These are phyloP conservation scores for Sebastiscus tertius DNA, from an alignment of 2,797 vertebrate genomes.

Conservation along the genomic window DNA sequence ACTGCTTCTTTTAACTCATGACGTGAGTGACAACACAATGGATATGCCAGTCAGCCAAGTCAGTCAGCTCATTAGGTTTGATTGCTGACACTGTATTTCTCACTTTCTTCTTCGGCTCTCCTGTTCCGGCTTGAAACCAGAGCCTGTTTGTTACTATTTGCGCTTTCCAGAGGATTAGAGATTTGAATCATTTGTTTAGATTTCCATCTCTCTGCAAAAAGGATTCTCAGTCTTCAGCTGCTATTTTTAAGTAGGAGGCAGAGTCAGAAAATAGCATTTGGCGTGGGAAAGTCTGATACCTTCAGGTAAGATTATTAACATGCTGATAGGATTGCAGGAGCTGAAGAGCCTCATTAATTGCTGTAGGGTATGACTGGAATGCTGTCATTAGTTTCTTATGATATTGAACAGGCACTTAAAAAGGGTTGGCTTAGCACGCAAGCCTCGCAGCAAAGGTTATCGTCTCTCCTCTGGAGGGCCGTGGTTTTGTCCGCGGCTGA, in stretches of 20 bases:
- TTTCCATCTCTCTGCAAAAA: slow-evolving; percentile 19
- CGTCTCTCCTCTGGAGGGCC: slow-evolving; percentile 8
- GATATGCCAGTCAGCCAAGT: slow-evolving; percentile 44
- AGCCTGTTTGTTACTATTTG: slow-evolving; percentile 12
- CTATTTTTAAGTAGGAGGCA: slow-evolving; percentile 31
- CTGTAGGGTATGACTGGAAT: slow-evolving; percentile 44
- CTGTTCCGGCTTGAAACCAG: slow-evolving; percentile 11
- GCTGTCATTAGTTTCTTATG: slow-evolving; percentile 36
- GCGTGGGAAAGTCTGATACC: slow-evolving; percentile 37
- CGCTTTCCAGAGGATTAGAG: slow-evolving; percentile 43
- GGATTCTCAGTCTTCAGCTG: slow-evolving; percentile 31
- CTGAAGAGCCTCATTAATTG: slow-evolving; percentile 55
- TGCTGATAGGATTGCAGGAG: slow-evolving; percentile 50
- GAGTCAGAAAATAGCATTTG: slow-evolving; percentile 48
- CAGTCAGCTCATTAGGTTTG: slow-evolving; percentile 63
- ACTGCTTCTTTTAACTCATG: slow-evolving; percentile 28
- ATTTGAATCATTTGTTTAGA: slow-evolving; percentile 51
- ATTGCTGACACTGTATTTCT: slow-evolving; percentile 53
- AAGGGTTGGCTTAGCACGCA: slow-evolving; percentile 14
- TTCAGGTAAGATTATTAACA: slow-evolving; percentile 63
- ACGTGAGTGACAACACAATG: slow-evolving; percentile 53
- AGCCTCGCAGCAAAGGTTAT: slow-evolving; percentile 43
- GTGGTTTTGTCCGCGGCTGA: slow-evolving; percentile 41
- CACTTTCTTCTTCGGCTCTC: slow-evolving; percentile 13
- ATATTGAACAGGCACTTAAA: slow-evolving; percentile 40